phyloP scores from a whole-genome alignment of 2,113 vertebrate genomes.

The Hassar affinis region DNA sequence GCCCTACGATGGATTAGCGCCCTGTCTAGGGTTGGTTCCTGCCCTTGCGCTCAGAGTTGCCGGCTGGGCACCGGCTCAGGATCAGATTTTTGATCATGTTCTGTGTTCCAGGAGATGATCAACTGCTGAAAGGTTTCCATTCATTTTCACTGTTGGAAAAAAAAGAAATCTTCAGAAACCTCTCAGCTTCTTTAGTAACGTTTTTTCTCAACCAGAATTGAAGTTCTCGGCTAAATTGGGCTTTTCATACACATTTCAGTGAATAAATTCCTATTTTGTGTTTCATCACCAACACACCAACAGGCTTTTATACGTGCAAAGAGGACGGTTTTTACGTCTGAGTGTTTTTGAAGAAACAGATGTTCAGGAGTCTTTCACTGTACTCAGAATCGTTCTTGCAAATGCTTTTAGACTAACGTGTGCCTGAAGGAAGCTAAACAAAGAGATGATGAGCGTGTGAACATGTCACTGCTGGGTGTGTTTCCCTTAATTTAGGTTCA shows the following conservation, averaged over 20 bases:
- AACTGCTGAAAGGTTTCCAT: not conserved
- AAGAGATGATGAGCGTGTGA: not conserved
- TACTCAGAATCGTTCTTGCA: not conserved
- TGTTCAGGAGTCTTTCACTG: not conserved
- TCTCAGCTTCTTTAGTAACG: conserved; percentile 7
- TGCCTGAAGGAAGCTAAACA: not conserved
- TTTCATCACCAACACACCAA: not conserved
- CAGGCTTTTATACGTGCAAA: not conserved
- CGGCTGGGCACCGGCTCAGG: no score
- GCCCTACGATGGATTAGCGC: no score
- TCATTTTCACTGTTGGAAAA: not conserved
- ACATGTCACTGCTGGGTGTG: not conserved
- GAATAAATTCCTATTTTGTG: not conserved
- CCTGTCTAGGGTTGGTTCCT: no score
- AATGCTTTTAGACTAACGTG: not conserved
- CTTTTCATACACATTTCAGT: conserved; percentile 2
- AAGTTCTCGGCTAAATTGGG: not conserved
- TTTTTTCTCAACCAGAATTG: not conserved
- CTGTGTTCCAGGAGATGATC: not conserved
- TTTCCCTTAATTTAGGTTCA: conserved; percentile 51
- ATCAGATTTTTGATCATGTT: not conserved
- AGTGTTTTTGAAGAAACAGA: not conserved
- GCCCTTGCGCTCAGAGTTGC: no score
- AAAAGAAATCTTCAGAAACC: not conserved
- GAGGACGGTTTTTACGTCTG: not conserved